These are phyloP conservation scores for Apis cerana DNA, from an alignment of 1,140 invertebrate genomes.

Conservation along the genomic window DNA sequence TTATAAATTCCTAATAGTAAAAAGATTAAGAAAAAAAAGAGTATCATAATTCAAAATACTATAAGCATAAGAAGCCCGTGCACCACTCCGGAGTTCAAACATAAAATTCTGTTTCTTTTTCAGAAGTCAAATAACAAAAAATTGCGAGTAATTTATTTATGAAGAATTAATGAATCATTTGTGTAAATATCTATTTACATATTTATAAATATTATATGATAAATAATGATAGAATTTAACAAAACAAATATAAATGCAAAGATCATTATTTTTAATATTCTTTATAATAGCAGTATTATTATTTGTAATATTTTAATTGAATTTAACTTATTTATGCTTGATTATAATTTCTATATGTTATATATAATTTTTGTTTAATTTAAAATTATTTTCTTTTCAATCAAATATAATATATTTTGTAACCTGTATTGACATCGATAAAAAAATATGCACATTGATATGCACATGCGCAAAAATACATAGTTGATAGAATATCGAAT, in stretches of 20 bases:
- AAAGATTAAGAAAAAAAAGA: background rate
- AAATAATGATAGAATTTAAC: conserved; percentile 15
- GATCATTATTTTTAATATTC: background rate
- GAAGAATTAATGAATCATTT: conserved; percentile 1
- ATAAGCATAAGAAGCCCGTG: conserved; percentile 14
- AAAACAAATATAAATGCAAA: conserved; percentile 11
- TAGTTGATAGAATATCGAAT: conserved; percentile 32
- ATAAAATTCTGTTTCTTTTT: conserved; percentile 5
- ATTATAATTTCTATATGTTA: background rate
- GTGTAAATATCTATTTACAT: conserved; percentile 17
- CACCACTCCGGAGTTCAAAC: conserved; percentile 41
- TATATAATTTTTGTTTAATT: background rate
- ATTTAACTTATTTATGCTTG: background rate
- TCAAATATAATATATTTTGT: conserved; percentile 14
- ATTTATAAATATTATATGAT: conserved; percentile 2
- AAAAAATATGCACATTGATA: background rate
- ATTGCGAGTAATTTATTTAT: conserved; percentile 6
- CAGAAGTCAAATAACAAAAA: background rate
- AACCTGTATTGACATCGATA: conserved; percentile 17
- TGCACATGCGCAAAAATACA: conserved; percentile 25
- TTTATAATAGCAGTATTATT: background rate
- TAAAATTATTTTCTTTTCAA: background rate
- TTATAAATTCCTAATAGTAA: background rate
- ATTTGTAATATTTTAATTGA: background rate
- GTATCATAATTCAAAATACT: background rate